Conservation (phyloP, 1,140 invertebrate species). For the Akabosia matsudoensis region DNA sequence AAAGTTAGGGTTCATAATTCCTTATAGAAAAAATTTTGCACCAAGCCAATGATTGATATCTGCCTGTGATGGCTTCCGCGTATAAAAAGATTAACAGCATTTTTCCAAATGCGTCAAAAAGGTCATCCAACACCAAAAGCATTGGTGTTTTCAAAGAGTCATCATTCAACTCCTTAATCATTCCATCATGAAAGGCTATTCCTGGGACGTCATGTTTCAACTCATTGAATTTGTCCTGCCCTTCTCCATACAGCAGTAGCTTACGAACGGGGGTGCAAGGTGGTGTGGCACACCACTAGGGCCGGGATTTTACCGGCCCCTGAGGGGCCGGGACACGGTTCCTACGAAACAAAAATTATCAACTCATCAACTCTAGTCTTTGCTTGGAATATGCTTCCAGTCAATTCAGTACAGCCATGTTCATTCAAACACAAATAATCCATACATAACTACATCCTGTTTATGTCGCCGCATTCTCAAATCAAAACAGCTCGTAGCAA, state of each 20-base stretch:
- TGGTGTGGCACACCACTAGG: no score
- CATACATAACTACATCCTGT: no score
- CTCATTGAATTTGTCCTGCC: not conserved
- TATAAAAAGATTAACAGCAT: not conserved
- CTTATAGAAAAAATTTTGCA: slow-evolving; percentile 12
- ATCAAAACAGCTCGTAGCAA: no score
- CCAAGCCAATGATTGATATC: not conserved
- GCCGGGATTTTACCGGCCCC: no score
- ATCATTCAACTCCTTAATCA: not conserved
- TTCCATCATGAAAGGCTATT: not conserved
- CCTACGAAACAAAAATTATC: no score
- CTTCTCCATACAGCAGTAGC: not conserved
- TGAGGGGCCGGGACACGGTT: no score
- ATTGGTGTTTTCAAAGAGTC: not conserved
- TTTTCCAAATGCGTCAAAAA: not conserved
- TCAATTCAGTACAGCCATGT: no score
- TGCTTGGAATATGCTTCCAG: no score
- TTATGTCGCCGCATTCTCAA: no score
- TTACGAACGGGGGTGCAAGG: no score
- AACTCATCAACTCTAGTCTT: no score
- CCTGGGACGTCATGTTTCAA: not conserved
- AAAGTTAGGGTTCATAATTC: not conserved
- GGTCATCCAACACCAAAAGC: not conserved
- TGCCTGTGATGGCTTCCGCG: not conserved
- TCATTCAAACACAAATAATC: no score